Evolutionary conservation across 2,113 vertebrate species (phyloP), one percentile per base, ranked within the genome.

Genomic region (Vimba vimba): DNA sequence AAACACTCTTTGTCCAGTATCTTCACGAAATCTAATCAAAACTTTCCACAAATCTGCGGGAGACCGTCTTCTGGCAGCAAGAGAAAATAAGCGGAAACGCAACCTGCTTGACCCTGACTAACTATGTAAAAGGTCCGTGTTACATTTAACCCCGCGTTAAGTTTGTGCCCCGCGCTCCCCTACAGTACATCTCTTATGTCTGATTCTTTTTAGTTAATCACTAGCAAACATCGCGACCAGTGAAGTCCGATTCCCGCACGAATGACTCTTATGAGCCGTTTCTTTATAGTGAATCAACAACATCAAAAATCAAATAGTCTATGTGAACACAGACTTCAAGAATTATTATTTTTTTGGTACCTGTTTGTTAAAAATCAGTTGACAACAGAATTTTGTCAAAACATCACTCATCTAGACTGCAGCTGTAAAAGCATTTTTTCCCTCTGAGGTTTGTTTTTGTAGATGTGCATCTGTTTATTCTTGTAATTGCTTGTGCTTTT

Each of bases 381-480:
- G 30, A 36, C 66, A 33, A 69, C 66, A 69, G 66, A 36, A 19
- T 23, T 17, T 69, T 39, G 9, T 39, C 68, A 39, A 19, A 39
- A 33, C 4, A 69, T 21, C 10, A 36, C 13, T 45, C 25, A 6
- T 25, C 23, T 43, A n/a, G 10, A 27, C 19, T 10, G 25, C 39
- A 68, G 79, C 79, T 81, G 55, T 39, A 27, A 33, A 60, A 74
- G 60, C 39, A 55, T 43, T 30, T 19, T 17, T 10, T 2, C 39
- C 21, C 52, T 21, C 27, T 57, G 74, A 25, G 57, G 36, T 69
- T 73, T 62, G 82, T 87, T 68, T 50, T 39, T 36, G 25, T 74
- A 47, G 36, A 8, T 79, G 45, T 36, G 21, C 9, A 33, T 36
- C 79, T 82, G 62, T 52, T 52, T 68, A 15, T 60, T 36, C 23